These are phyloP conservation scores for Hypotaenidia okinawae DNA, from an alignment of 2,797 vertebrate genomes.

Conservation along the genomic window DNA sequence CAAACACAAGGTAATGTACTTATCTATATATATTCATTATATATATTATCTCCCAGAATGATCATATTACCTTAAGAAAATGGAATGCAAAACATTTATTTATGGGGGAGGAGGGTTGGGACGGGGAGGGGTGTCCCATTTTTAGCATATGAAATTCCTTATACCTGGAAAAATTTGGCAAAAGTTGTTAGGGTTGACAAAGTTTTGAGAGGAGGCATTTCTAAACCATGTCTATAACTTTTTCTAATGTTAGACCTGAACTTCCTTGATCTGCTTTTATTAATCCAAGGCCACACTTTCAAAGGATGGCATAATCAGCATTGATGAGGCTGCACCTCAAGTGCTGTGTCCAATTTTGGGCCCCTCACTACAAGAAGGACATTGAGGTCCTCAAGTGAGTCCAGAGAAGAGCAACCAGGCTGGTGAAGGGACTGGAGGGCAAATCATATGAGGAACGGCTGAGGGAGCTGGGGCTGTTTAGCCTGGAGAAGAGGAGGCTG, in stretches of 20 bases:
- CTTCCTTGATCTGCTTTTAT: not conserved
- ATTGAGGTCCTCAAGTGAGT: no score
- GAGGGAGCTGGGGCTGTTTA: no score
- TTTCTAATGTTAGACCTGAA: not conserved
- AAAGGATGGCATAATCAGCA: not conserved
- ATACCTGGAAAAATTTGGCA: not conserved
- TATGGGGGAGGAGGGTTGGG: not conserved
- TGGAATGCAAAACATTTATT: not conserved
- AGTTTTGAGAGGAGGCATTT: not conserved
- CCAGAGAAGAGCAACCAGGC: no score
- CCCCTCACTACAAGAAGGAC: no score
- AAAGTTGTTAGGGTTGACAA: not conserved
- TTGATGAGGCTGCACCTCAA: no score
- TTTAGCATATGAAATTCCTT: not conserved
- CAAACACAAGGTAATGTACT: conserved; percentile 90
- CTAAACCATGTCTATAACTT: not conserved
- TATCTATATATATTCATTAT: not conserved
- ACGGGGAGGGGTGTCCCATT: no score
- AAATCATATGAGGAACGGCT: no score
- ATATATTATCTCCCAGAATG: not conserved
- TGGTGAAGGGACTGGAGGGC: no score
- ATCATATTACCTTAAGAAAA: not conserved
- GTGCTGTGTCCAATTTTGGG: no score
- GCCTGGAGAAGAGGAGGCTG: no score
- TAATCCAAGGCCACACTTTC: not conserved